A percentile compares a stretch with the other conserved stretches of the same genome.
Conservation (phyloP, 2,113 vertebrate species). For the Engraulis encrasicolus region DNA sequence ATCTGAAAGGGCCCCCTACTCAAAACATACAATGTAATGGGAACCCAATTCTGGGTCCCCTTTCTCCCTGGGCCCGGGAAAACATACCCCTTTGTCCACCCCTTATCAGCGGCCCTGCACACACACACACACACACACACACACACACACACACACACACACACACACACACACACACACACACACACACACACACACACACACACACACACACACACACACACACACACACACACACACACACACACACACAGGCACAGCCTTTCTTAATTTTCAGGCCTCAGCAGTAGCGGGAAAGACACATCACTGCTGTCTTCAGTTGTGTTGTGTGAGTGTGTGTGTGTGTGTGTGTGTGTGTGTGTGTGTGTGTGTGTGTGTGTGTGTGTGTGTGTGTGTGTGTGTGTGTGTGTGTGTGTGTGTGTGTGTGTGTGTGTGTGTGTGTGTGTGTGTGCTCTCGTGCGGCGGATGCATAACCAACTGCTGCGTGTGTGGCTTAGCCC, state of each 20-base stretch:
- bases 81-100: too few species aligned
- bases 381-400: neutral
- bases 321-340: neutral
- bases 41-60: too few species aligned
- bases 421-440: neutral
- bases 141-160: neutral
- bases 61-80: too few species aligned
- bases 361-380: constrained; percentile 5
- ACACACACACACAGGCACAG: neutral
- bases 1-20: too few species aligned
- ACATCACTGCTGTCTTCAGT: neutral
- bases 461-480: neutral
- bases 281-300: neutral
- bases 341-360: constrained; percentile 10
- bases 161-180: neutral
- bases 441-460: neutral
- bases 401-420: neutral
- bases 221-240: neutral
- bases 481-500: neutral
- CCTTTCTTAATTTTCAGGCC: neutral
- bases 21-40: too few species aligned
- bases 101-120: too few species aligned
- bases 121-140: neutral
- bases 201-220: neutral
- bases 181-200: neutral